phyloP scores from a whole-genome alignment of 2,113 vertebrate species.

The Phodopus roborovskii region DNA sequence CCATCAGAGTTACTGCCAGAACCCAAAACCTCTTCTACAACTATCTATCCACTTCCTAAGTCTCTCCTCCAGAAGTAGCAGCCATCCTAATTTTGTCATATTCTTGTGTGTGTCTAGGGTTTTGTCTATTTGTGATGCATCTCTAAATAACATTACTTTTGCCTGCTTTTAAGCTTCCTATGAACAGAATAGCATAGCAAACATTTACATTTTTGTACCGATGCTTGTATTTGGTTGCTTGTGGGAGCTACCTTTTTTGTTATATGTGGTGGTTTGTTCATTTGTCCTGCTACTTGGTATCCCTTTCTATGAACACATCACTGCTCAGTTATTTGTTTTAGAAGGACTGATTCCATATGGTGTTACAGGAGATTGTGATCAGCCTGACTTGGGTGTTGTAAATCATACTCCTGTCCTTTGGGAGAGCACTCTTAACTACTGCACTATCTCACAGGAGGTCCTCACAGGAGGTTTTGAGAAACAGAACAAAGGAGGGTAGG shows the following conservation, averaged over 20 bases:
- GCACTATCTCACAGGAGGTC: too few species aligned
- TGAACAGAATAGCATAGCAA: not conserved
- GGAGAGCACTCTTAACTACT: not conserved
- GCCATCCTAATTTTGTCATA: not conserved
- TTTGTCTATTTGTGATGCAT: not conserved
- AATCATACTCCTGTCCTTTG: not conserved
- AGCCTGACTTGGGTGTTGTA: not conserved
- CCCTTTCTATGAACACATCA: not conserved
- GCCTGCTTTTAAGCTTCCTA: constrained; percentile 24
- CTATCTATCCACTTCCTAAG: not conserved
- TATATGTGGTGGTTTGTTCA: not conserved
- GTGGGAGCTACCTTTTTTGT: not conserved
- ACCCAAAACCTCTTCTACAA: too few species aligned
- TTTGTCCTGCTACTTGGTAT: not conserved
- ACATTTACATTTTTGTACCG: not conserved
- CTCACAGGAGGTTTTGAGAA: not conserved
- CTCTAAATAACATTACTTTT: not conserved
- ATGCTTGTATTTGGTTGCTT: not conserved
- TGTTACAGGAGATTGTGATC: not conserved
- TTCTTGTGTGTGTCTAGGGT: not conserved
- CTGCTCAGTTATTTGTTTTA: not conserved
- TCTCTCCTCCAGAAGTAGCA: not conserved
- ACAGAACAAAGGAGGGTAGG: not conserved
- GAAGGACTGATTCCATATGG: not conserved
- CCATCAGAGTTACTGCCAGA: not conserved